A percentile compares a stretch with the other conserved stretches of the same genome.
Evolutionary conservation across 92 coral and sea anemone genomes (phyloP).

Genomic region (Phenganax subtilis): DNA sequence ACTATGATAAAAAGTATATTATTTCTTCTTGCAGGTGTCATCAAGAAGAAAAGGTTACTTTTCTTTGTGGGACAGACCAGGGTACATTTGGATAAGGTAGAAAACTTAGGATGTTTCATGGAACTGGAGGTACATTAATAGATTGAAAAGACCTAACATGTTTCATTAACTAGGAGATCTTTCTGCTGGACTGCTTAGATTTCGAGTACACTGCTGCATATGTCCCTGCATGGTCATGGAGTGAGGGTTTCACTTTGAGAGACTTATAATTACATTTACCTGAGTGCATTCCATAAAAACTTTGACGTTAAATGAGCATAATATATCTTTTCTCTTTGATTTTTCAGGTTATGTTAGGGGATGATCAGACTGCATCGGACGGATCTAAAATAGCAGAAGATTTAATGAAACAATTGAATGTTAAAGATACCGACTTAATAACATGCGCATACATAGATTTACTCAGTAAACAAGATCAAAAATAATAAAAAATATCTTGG

Average conservation of each 20-base stretch:
- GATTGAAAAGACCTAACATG: not conserved
- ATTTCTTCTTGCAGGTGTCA: constrained; percentile 54
- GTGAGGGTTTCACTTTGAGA: no score
- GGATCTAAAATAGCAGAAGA: constrained; percentile 81
- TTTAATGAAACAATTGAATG: constrained; percentile 66
- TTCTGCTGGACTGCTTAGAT: not conserved
- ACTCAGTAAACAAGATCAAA: constrained; percentile 36
- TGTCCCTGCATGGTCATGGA: no score
- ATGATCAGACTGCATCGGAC: constrained; percentile 64
- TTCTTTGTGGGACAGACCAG: constrained; percentile 94
- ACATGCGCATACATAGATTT: constrained; percentile 88
- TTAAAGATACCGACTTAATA: constrained; percentile 63
- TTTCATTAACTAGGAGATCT: not conserved
- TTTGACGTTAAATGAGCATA: not conserved
- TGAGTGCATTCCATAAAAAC: no score
- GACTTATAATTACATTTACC: no score
- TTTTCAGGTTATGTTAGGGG: constrained; percentile 68
- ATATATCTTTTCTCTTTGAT: not conserved
- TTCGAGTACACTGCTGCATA: not conserved
- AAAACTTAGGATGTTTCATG: constrained; percentile 86
- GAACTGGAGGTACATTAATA: constrained; percentile 71
- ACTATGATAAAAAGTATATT: not conserved
- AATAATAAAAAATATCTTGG: not conserved
- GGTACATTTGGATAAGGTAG: constrained; percentile 84
- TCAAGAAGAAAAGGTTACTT: constrained; percentile 67